These are phyloP conservation scores for Polypterus senegalus DNA, from an alignment of 2,113 vertebrate species.

Conservation along the genomic window DNA sequence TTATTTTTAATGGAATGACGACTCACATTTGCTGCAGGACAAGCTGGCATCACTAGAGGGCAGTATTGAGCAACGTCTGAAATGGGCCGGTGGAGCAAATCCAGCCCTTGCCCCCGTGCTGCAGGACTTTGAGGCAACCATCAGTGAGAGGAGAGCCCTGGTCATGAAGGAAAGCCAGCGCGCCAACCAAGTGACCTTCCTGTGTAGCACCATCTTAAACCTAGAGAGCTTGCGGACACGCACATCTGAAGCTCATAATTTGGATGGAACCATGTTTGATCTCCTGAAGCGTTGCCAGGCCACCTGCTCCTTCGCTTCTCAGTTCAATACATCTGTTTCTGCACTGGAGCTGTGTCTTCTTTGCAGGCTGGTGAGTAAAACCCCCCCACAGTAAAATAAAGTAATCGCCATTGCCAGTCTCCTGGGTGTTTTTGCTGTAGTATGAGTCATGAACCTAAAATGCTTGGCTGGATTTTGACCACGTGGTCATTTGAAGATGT, in stretches of 20 bases:
- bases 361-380: slow-evolving; percentile 80
- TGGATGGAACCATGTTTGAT: slow-evolving; percentile 81
- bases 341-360: slow-evolving; percentile 84
- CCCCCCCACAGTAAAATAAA: too few relatives aligned
- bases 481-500: too few relatives aligned
- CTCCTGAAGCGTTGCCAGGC: slow-evolving; percentile 90
- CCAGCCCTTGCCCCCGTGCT: slow-evolving; percentile 83
- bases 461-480: too few relatives aligned
- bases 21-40: slow-evolving; percentile 52
- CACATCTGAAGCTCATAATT: slow-evolving; percentile 78
- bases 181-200: slow-evolving; percentile 89
- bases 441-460: too few relatives aligned
- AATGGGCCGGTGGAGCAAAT: slow-evolving; percentile 96
- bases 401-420: too few relatives aligned
- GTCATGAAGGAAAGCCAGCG: slow-evolving; percentile 85
- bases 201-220: slow-evolving; percentile 93
- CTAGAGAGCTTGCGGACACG: slow-evolving; percentile 89
- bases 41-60: slow-evolving; percentile 83
- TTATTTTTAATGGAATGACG: background rate
- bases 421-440: too few relatives aligned
- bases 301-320: slow-evolving; percentile 84
- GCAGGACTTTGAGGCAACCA: slow-evolving; percentile 95
- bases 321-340: slow-evolving; percentile 88
- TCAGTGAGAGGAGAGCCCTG: slow-evolving; percentile 77
- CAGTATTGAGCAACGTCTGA: slow-evolving; percentile 93